These are phyloP conservation scores for Gastrophysa polygoni DNA, from an alignment of 2,888 invertebrate species.

Conservation along the genomic window DNA sequence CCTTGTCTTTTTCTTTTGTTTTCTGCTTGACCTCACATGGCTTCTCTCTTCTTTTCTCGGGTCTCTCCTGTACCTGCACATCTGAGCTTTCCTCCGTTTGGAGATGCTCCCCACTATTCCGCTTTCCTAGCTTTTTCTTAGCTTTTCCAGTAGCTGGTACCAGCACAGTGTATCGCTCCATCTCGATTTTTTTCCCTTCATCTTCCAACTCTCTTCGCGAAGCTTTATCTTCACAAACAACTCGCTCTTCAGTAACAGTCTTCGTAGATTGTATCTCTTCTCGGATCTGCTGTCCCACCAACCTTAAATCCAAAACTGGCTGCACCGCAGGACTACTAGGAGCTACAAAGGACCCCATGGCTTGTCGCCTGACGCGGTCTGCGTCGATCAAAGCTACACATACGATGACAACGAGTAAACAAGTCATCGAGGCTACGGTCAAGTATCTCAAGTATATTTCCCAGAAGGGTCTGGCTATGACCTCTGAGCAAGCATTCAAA, in stretches of 20 bases:
- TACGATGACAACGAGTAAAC: conserved; percentile 67
- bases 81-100: conserved; percentile 30
- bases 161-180: conserved; percentile 49
- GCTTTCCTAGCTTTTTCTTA: conserved; percentile 52
- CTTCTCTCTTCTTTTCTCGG: conserved; percentile 29
- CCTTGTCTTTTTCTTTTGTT: conserved; percentile 30
- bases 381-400: conserved; percentile 75
- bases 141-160: conserved; percentile 53
- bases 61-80: conserved; percentile 35
- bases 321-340: conserved; percentile 63
- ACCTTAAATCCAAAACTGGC: conserved; percentile 68
- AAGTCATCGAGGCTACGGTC: conserved; percentile 65
- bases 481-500: conserved; percentile 70
- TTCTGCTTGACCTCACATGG: conserved; percentile 20
- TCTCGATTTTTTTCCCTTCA: conserved; percentile 41
- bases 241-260: conserved; percentile 20
- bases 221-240: conserved; percentile 25
- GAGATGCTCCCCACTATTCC: conserved; percentile 42
- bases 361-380: conserved; percentile 68
- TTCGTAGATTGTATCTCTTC: conserved; percentile 51
- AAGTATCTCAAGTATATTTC: conserved; percentile 72
- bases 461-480: conserved; percentile 77
- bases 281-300: conserved; percentile 60
- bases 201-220: conserved; percentile 26
- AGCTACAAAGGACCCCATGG: conserved; percentile 56